Evolutionary conservation across 2,113 vertebrate genomes (phyloP).

Genomic region (Dendrocopos noguchii): DNA sequence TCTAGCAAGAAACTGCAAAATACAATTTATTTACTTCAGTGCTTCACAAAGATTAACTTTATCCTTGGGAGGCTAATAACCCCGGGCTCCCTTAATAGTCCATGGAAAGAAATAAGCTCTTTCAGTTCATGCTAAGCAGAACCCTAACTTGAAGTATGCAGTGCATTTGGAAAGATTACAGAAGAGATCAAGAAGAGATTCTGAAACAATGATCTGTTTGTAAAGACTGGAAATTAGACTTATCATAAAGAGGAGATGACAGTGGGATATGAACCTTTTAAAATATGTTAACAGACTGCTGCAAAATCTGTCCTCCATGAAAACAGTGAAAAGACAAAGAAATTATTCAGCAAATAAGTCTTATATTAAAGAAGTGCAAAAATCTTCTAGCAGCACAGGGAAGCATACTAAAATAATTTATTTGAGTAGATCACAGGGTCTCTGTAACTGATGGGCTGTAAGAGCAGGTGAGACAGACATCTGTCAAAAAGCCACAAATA

Average conservation of each 20-base stretch:
- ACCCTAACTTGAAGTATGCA: background rate
- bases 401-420: background rate
- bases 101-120: constrained; percentile 38
- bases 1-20: constrained; percentile 51
- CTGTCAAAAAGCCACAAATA: background rate
- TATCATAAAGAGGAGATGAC: background rate
- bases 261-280: background rate
- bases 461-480: background rate
- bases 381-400: background rate
- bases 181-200: constrained; percentile 9
- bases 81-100: constrained; percentile 32
- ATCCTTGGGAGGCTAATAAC: constrained; percentile 64
- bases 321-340: background rate
- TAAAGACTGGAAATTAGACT: background rate
- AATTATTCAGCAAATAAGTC: background rate
- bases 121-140: constrained; percentile 19
- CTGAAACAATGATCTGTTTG: background rate
- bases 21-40: constrained; percentile 63
- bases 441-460: background rate
- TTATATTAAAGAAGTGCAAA: background rate
- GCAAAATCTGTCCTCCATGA: background rate
- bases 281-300: background rate
- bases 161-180: constrained; percentile 2
- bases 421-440: background rate
- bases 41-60: constrained; percentile 60